Base-by-base conservation (phyloP, 2,113 vertebrate species). In the Brachyhypopomus gauderio region DNA sequence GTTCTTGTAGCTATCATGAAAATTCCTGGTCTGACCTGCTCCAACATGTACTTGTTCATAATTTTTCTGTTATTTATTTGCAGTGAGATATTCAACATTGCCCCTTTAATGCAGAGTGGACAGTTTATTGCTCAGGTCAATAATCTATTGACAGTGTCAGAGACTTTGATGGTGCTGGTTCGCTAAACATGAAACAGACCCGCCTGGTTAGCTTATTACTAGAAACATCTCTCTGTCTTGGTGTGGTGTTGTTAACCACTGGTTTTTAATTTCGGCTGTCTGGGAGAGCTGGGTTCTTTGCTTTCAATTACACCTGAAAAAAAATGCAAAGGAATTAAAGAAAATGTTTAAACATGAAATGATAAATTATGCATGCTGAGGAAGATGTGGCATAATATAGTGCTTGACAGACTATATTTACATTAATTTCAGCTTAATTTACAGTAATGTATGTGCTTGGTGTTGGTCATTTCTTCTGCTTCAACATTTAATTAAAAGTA, bases 351-450 rank as follows among this genome's bases (percentile, higher is more conserved):
- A 67, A 81, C 62, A 69, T 69, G 62, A 75, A 69, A 69, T 75
- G 60, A 27, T 69, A 75, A 81, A 69, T 75, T 81, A 75, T 81
- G 62, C 72, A 64, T 34, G 48, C 19, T 38, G 22, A 36, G 34
- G 34, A 75, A 56, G 3, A 62, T 17, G 25, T 66, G 27, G 30
- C 27, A 36, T 56, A 38, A 75, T 56, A n/a, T 66, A 75, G 48
- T 38, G 17, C 8, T 62, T 58, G 38, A 75, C 36, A 67, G 66
- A 34, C 20, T 70, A 41, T 70, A 70, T 81, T 75, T 81, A 22
- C 72, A 75, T 75, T 69, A 20, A 38, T 48, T 81, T 23, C 59
- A 59, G 22, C 72, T 34, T 69, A 75, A 81, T 81, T 75, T 75
- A 81, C 58, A 58, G 9, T 55, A 56, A 56, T 56, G 41, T 55